Evolutionary conservation across 2,113 vertebrate species (phyloP), one percentile per base, ranked within the genome.

Genomic region (Xiphophorus maculatus): DNA sequence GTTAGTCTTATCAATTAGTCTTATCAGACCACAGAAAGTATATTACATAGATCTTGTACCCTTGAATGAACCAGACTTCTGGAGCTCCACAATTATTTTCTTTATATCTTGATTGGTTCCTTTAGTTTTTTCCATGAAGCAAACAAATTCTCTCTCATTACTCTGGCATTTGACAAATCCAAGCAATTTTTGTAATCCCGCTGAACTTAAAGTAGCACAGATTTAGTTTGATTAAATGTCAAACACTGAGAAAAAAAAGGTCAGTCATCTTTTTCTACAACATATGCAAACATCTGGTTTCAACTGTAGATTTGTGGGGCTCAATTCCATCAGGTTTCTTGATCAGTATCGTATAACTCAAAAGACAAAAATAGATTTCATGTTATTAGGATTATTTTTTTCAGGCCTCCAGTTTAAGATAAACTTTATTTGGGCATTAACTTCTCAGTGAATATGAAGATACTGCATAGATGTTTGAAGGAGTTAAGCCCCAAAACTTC

Each of bases 261-360:
- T n/a, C 51, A 58, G 17, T 7, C 22, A 10, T 58, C 19, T n/a
- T n/a, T 58, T 58, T 54, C 22, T 54, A 25, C 51, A 58, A 3
- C 25, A n/a, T 58, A 9, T 58, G 25, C 5, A 54, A 58, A 58
- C 51, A 58, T 58, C 19, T 58, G 51, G 51, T n/a, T 58, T 58
- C 22, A 58, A 58, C 25, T 58, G 51, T 81, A 77, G 85, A 90
- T 90, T 85, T 83, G 77, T 84, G 88, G 91, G 87, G 90, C 90
- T 91, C 76, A 84, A 90, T 90, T 93, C 87, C 87, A 88, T 90
- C 88, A 88, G 84, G 77, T 88, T 87, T 81, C 61, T 88, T 86
- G 83, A 83, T 84, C 85, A 81, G 80, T 90, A 85, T 89, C 78
- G 29, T 44, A 69, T 82, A 17, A 71, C 71, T 88, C 63, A 80